phyloP scores from a whole-genome alignment of 2,888 invertebrate genomes.

The Eulithis prunata region DNA sequence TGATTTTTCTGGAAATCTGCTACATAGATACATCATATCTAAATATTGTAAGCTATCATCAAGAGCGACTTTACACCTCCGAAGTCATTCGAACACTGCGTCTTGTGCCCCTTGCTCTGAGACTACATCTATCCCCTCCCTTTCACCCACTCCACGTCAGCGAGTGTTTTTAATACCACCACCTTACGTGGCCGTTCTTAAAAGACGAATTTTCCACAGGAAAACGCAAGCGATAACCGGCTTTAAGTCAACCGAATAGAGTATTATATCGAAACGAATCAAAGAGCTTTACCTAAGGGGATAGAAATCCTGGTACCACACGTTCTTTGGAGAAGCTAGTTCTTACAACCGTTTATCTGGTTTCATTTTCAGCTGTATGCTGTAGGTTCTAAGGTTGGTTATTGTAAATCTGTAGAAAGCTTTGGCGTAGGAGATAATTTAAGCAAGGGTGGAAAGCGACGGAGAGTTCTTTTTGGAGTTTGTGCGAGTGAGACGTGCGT shows the following conservation, averaged over 20 bases:
- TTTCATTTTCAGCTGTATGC: conserved; percentile 15
- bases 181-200: conserved; percentile 47
- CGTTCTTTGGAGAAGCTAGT: conserved; percentile 73
- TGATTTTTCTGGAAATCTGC: too few species aligned
- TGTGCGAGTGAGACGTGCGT: conserved; percentile 84
- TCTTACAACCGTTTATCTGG: conserved; percentile 46
- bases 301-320: conserved; percentile 63
- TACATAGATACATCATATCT: too few species aligned
- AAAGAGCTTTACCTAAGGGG: conserved; percentile 67
- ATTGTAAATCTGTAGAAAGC: conserved; percentile 41
- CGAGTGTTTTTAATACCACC: conserved; percentile 72
- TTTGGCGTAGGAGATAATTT: conserved; percentile 73
- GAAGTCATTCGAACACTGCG: conserved; percentile 58
- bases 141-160: conserved; percentile 45
- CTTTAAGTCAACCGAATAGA: neutral
- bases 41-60: neutral
- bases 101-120: conserved; percentile 57
- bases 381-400: conserved; percentile 45
- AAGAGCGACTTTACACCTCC: conserved; percentile 46
- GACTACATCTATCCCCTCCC: conserved; percentile 57
- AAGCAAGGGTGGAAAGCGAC: conserved; percentile 83
- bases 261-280: conserved; percentile 25
- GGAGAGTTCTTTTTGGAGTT: conserved; percentile 83
- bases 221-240: conserved; percentile 36
- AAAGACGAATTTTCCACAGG: conserved; percentile 60